Base-by-base conservation (phyloP, 2,797 vertebrate genomes). In the Acipenser transmontanus region DNA sequence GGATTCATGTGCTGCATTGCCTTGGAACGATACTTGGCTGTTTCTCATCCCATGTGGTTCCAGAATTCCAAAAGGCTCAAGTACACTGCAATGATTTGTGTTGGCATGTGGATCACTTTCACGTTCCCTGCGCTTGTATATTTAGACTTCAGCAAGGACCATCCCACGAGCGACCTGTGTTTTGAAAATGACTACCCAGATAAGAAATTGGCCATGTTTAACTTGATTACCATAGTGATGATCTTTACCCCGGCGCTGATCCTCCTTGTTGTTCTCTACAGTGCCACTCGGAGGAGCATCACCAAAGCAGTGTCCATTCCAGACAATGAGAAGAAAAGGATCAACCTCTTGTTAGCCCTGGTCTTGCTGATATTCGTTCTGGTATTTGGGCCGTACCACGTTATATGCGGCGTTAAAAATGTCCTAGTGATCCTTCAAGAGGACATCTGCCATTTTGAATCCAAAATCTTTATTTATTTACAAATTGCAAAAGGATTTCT, bases 11-110 rank as follows among this genome's bases (percentile, higher is more conserved):
- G 10, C 48, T 66, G 65, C 54, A 59, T 17, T 7, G 14, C 65
- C 8, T 17, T 66, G 10, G 65, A 66, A 8, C 34, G 57, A 2
- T 66, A 60, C n/a, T 48, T 66, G 54, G 65, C 65, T 47, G 60
- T 61, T 7, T 47, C 60, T 7, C 56, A 66, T 14, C 65, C 57
- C 9, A n/a, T 66, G n/a, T 17, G 47, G 1, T 10, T 49, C 11
- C 17, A n/a, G 0, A 4, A 13, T 47, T 9, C 2, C 10, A 9
- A 34, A 4, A 59, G 47, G 4, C 7, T 10, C 2, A 59, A 34
- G n/a, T 34, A n/a, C 6, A 47, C 54, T 11, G 5, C 1, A 8
- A 7, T 60, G n/a, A 8, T 17, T 6, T 59, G 52, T 47, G 12
- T 14, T 8, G 10, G 6, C 6, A 7, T 9, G 2, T 14, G 34